These are phyloP conservation scores for Drosophila greeni DNA, from an alignment of 2,888 invertebrate species.

Conservation along the genomic window DNA sequence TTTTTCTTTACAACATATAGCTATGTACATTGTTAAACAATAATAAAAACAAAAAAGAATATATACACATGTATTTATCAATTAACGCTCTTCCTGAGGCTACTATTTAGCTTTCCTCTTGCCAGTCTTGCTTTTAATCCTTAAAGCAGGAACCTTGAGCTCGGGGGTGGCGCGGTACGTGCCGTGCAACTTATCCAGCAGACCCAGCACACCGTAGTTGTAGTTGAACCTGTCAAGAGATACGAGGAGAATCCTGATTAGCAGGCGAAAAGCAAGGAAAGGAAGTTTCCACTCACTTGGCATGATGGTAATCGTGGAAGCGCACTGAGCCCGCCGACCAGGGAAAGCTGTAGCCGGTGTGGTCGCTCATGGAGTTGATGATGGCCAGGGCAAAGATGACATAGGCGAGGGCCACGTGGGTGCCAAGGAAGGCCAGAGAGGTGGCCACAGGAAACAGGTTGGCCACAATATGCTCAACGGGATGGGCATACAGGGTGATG, in stretches of 20 bases:
- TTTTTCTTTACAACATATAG: not conserved
- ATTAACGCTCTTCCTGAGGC: not conserved
- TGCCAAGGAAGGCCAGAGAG: conserved; percentile 84
- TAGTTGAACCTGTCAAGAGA: conserved; percentile 84
- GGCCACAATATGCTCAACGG: conserved; percentile 85
- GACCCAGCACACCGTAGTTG: conserved; percentile 89
- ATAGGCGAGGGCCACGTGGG: conserved; percentile 86
- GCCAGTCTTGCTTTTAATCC: conserved; percentile 9
- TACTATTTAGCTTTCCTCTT: conserved; percentile 24
- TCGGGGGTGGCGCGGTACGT: conserved; percentile 82
- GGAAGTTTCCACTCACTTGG: conserved; percentile 81
- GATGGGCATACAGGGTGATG: conserved; percentile 88
- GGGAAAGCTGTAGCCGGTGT: conserved; percentile 90
- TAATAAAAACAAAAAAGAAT: not conserved
- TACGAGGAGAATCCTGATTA: not conserved
- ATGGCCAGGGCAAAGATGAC: conserved; percentile 87
- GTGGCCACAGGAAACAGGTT: conserved; percentile 87
- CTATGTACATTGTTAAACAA: conserved; percentile 1
- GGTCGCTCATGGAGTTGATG: conserved; percentile 86
- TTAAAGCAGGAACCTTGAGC: not conserved
- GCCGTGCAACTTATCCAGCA: conserved; percentile 90
- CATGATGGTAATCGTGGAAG: conserved; percentile 91
- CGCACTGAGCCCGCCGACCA: conserved; percentile 87
- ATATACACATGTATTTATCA: not conserved
- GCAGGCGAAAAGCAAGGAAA: not conserved